Evolutionary conservation across 2,888 invertebrate genomes (phyloP).

Genomic region (Agrenia bidenticulata): DNA sequence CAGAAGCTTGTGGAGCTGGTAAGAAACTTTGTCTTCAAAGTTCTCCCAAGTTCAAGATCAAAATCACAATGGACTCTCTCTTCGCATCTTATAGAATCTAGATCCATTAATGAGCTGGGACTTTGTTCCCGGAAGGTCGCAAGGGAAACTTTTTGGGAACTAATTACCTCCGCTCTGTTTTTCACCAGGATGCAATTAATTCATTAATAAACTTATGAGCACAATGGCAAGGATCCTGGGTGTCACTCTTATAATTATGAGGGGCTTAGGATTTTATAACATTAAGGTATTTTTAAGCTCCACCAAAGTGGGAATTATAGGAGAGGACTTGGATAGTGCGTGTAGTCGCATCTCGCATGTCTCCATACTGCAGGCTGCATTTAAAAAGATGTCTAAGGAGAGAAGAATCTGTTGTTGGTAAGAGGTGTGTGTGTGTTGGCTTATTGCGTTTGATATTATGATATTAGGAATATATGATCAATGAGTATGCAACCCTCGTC

Average conservation of each 20-base stretch:
- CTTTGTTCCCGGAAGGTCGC: not conserved
- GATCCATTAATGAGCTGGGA: slow-evolving; percentile 10
- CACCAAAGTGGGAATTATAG: too few relatives aligned
- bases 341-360: too few relatives aligned
- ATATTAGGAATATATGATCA: slow-evolving; percentile 7
- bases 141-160: slow-evolving; percentile 2
- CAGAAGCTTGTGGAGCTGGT: slow-evolving; percentile 5
- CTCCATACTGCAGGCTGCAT: too few relatives aligned
- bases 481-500: slow-evolving; percentile 35
- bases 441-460: slow-evolving; percentile 16
- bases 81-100: too few relatives aligned
- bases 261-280: too few relatives aligned
- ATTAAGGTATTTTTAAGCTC: too few relatives aligned
- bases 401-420: too few relatives aligned
- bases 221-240: too few relatives aligned
- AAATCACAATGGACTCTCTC: slow-evolving; percentile 21
- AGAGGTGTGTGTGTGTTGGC: not conserved
- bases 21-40: slow-evolving; percentile 7
- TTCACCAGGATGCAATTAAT: slow-evolving; percentile 12
- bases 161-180: slow-evolving; percentile 12
- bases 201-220: slow-evolving; percentile 16
- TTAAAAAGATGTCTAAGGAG: too few relatives aligned
- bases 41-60: slow-evolving; percentile 13
- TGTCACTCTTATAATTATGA: too few relatives aligned
- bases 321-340: too few relatives aligned